phyloP scores from a whole-genome alignment of 1,140 invertebrate genomes.

The Drosophila carrolli region DNA sequence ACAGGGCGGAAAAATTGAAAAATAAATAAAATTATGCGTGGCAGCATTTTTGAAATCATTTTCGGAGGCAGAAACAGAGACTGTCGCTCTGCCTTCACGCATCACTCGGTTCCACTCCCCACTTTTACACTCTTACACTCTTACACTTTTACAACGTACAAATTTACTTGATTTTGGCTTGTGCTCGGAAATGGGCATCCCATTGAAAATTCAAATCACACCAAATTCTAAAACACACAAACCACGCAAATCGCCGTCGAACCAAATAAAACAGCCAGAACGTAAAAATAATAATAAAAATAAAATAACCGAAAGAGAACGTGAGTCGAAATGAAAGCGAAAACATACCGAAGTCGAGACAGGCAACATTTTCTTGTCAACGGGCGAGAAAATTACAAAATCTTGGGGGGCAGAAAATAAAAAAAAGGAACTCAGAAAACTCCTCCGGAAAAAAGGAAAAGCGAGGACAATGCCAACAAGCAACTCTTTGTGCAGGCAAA shows the following conservation, averaged over 20 bases:
- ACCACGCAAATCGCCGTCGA: conserved; percentile 69
- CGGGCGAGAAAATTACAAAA: conserved; percentile 53
- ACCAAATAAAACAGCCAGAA: conserved; percentile 70
- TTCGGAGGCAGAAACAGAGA: not conserved
- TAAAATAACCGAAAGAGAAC: conserved; percentile 31
- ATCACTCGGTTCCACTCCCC: conserved; percentile 48
- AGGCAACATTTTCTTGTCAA: conserved; percentile 45
- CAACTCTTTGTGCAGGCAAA: conserved; percentile 56
- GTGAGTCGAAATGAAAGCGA: conserved; percentile 14
- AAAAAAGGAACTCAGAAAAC: conserved; percentile 1
- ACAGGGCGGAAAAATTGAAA: conserved; percentile 69
- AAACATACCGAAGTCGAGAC: conserved; percentile 14
- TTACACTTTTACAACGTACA: conserved; percentile 31
- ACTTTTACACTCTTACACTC: conserved; percentile 19
- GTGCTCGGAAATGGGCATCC: conserved; percentile 38
- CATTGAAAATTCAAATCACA: conserved; percentile 81
- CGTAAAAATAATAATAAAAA: conserved; percentile 78
- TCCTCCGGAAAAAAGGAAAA: not conserved
- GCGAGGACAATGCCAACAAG: conserved; percentile 29
- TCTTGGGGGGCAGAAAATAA: conserved; percentile 3
- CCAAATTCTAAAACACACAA: conserved; percentile 81
- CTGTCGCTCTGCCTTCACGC: conserved; percentile 36
- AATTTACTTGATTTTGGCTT: conserved; percentile 42
- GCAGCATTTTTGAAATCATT: conserved; percentile 70
- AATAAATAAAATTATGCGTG: conserved; percentile 80